Percentiles rank a stretch among this genome's conserved stretches.
phyloP scores from a whole-genome alignment of 92 coral and sea anemone genomes.

The Epizoanthus rinbou region DNA sequence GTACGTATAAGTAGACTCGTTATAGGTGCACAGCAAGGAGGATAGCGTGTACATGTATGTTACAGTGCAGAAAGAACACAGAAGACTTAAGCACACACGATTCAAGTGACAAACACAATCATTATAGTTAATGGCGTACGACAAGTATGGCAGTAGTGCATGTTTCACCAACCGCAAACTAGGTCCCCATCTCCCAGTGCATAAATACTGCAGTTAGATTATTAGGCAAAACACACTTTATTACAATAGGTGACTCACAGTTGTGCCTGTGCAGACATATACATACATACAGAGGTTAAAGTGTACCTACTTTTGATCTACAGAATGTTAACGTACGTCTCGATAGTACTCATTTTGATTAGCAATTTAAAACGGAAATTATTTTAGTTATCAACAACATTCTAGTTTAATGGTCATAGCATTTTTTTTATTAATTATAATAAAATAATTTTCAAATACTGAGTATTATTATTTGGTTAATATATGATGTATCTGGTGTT shows the following conservation, averaged over 20 bases:
- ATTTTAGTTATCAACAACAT: too few relatives aligned
- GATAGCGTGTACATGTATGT: not conserved
- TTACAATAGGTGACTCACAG: not conserved
- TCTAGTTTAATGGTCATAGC: too few relatives aligned
- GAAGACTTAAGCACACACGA: conserved; percentile 2
- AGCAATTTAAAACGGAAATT: too few relatives aligned
- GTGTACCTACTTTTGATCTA: too few relatives aligned
- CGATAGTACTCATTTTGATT: too few relatives aligned
- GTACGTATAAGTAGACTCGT: not conserved
- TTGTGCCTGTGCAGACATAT: not conserved
- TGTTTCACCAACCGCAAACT: conserved; percentile 66
- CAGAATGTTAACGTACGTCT: too few relatives aligned
- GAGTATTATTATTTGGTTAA: too few relatives aligned
- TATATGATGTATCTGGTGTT: too few relatives aligned
- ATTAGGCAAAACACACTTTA: conserved; percentile 55
- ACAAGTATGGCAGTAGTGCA: conserved; percentile 4
- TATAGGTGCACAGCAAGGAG: conserved; percentile 1
- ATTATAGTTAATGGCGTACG: conserved; percentile 25
- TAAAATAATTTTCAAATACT: too few relatives aligned
- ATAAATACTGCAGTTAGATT: conserved; percentile 49
- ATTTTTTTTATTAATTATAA: too few relatives aligned
- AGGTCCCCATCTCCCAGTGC: conserved; percentile 80
- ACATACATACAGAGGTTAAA: too few relatives aligned
- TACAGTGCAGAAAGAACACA: not conserved
- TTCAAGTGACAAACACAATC: not conserved